Evolutionary conservation across 1,140 invertebrate genomes (phyloP), one percentile per base, ranked within the genome.

Genomic region (Teleopsis dalmanni): DNA sequence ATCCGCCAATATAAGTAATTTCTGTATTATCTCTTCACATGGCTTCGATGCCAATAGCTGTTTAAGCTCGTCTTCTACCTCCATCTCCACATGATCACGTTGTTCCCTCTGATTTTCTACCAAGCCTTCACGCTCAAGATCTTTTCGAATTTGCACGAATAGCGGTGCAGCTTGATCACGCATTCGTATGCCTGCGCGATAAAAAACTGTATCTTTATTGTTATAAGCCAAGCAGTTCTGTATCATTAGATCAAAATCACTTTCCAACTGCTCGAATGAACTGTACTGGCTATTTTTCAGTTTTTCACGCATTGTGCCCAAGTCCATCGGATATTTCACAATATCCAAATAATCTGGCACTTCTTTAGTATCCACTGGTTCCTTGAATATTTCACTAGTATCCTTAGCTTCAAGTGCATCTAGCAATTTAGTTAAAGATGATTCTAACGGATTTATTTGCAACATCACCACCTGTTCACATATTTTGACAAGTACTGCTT

Each of bases 181-280:
- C 80, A 96, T 85, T 59, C 85, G 88, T 1, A 91, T 73, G 13
- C 87, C 94, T 7, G 90, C 86, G 51, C 85, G 81, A 71, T 83
- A 81, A 60, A 86, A 87, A 54, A 89, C 83, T 0, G 93, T 96
- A 57, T 95, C 91, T 70, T 91, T 93, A 45, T 89, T 86, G 74
- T 98, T 97, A 63, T 98, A 98, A 0, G 84, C 87, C 48, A 95
- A 76, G 68, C 95, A 98, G 68, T 98, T 98, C 45, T 83, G 82
- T 23, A 97, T 89, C 84, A 98, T 97, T 1, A 97, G 74, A 59
- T 87, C 82, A 65, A 98, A 97, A 74, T 98, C 95, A 1, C 72
- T 72, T 65, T 94, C 87, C 60, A 98, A 84, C 14, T 84, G 79
- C 45, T 85, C 81, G 31, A 98, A 74, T 19, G 78, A 83, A 5